phyloP scores from a whole-genome alignment of 2,888 invertebrate genomes.

The Oscheius onirici region DNA sequence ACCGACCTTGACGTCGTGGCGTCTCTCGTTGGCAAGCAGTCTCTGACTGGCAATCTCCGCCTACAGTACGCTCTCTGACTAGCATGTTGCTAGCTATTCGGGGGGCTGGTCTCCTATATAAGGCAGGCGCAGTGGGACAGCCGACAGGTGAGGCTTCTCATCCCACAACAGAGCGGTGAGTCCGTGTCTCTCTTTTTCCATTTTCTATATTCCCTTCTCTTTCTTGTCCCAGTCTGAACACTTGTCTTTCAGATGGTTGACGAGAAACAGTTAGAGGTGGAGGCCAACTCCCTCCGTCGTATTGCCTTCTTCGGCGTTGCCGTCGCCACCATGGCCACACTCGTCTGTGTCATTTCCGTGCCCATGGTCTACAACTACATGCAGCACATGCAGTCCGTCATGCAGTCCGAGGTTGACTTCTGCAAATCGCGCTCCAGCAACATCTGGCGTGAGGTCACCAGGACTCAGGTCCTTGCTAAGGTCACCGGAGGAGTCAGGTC shows the following conservation, averaged over 20 bases:
- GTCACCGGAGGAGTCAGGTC: conserved; percentile 54
- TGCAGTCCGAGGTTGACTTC: conserved; percentile 65
- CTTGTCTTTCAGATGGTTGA: conserved; percentile 45
- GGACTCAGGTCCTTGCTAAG: conserved; percentile 59
- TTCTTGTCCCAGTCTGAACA: neutral
- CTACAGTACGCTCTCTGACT: conserved; percentile 17
- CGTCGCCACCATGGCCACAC: conserved; percentile 60
- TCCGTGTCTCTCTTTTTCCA: conserved; percentile 16
- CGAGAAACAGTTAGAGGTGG: conserved; percentile 58
- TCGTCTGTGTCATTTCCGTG: conserved; percentile 61
- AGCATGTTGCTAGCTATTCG: conserved; percentile 32
- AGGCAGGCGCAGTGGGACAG: conserved; percentile 35
- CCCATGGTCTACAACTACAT: conserved; percentile 69
- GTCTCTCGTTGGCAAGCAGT: neutral
- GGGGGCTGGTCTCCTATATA: conserved; percentile 40
- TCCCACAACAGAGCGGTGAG: conserved; percentile 45
- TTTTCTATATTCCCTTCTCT: neutral
- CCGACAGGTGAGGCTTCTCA: conserved; percentile 52
- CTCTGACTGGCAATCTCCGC: conserved; percentile 1
- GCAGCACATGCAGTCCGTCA: conserved; percentile 66
- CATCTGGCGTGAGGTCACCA: conserved; percentile 65
- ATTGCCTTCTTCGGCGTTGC: conserved; percentile 66
- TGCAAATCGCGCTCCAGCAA: conserved; percentile 63
- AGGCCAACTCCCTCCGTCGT: conserved; percentile 59
- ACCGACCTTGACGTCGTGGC: conserved; percentile 23